phyloP scores from a whole-genome alignment of 2,888 invertebrate genomes.

The Coecobrya sp. region DNA sequence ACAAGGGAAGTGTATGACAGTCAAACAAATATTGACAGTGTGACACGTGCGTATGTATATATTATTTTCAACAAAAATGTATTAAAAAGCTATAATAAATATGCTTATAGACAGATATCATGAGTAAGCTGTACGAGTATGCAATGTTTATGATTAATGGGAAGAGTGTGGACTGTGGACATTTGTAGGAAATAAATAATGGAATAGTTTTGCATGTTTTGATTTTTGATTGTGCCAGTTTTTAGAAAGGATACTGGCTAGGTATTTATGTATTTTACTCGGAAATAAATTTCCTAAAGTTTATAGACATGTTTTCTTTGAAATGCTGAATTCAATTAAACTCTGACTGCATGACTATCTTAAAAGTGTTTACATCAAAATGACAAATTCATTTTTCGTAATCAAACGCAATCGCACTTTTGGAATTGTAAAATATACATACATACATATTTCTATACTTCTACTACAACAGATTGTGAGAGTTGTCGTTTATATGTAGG shows the following conservation, averaged over 20 bases:
- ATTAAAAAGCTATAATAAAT: not conserved
- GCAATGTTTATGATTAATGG: not conserved
- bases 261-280: not conserved
- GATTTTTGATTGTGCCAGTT: not conserved
- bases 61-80: not conserved
- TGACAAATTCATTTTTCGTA: slow-evolving; percentile 30
- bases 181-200: not conserved
- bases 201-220: not conserved
- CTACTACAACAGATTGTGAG: too few relatives aligned
- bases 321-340: not conserved
- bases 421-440: not conserved
- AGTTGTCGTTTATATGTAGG: too few relatives aligned
- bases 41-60: slow-evolving; percentile 13
- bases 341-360: not conserved
- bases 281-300: too few relatives aligned
- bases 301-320: not conserved
- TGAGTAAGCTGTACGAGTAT: too few relatives aligned
- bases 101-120: not conserved
- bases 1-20: slow-evolving; percentile 1
- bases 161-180: not conserved
- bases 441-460: not conserved
- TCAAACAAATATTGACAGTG: not conserved
- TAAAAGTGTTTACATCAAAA: not conserved
- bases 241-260: not conserved
- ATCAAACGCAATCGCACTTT: slow-evolving; percentile 9